Evolutionary conservation across 2,888 invertebrate genomes (phyloP), one percentile per base, ranked within the genome.

Genomic region (Drosophila quinaria): DNA sequence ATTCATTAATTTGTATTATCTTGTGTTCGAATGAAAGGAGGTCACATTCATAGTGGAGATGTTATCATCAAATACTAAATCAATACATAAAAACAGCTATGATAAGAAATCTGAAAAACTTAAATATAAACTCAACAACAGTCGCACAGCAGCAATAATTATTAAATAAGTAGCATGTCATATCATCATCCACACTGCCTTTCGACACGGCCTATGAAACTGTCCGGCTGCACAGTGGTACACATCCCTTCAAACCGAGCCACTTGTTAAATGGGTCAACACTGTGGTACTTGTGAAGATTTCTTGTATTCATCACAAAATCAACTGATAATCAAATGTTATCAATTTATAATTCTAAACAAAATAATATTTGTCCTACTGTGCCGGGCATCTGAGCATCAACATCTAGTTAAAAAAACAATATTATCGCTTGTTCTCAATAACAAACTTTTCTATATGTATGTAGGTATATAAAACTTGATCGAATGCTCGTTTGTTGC

Each of bases 391-490:
- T 33, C 56, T 66, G 37, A 80, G 85, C 90, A 86, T 86, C 90
- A 87, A 91, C 91, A 91, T 91, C 91, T 91, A 91, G 91, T 91
- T 91, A 91, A 91, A 91, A 90, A 56, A 60, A 91, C 90, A 91
- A 91, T 91, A 91, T 91, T 91, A 91, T 91, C 91, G 82, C 89
- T 91, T 91, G 91, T 91, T 90, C 91, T 90, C 89, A 90, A 91
- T 91, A 90, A 90, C 84, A 84, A 80, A 80, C 75, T 85, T 25
- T 25, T 25, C 5, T 25, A 25, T 25, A 25, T 58, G 56, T 46
- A 69, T 58, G 41, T 46, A 69, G 54, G 41, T 68, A 67, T 70
- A 58, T 80, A 49, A 74, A 63, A 39, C 64, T 59, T 52, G 65
- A 60, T 63, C 59, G 78, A 65, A 62, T 65, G 70, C 42, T 59